A percentile compares a stretch with the other conserved stretches of the same genome.
Conservation (phyloP, 2,888 invertebrate genomes). For the Hymenopus coronatus region DNA sequence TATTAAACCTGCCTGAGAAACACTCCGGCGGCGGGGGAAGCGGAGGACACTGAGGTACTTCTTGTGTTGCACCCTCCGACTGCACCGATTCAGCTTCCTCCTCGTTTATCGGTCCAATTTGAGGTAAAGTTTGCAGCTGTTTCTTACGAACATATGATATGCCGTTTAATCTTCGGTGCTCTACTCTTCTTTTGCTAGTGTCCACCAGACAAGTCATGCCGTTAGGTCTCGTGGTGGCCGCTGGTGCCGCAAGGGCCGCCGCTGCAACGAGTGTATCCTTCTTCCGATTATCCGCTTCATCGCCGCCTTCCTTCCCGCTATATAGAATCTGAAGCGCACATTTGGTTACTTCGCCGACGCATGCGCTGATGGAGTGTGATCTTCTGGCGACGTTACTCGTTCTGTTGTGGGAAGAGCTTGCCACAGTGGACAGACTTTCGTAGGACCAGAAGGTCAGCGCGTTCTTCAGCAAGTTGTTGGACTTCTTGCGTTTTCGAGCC, state of each 20-base stretch:
- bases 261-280: neutral
- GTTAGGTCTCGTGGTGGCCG: neutral
- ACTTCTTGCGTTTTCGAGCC: slow-evolving; percentile 19
- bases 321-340: slow-evolving; percentile 37
- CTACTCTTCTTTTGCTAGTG: neutral
- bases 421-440: slow-evolving; percentile 6
- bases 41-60: slow-evolving; percentile 2
- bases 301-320: slow-evolving; percentile 14
- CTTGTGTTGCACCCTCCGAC: neutral
- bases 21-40: slow-evolving; percentile 5
- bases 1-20: neutral
- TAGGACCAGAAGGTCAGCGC: slow-evolving; percentile 31
- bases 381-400: neutral
- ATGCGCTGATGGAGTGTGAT: slow-evolving; percentile 35
- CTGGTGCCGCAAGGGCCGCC: neutral
- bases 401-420: neutral
- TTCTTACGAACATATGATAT: neutral
- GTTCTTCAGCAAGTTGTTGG: slow-evolving; percentile 21
- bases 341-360: slow-evolving; percentile 35
- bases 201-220: neutral
- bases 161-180: neutral
- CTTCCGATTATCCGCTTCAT: neutral
- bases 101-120: neutral
- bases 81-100: neutral
- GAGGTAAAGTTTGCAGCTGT: neutral